These are phyloP conservation scores for Pseudomyrmex concolor DNA, from an alignment of 1,140 invertebrate genomes.

Conservation along the genomic window DNA sequence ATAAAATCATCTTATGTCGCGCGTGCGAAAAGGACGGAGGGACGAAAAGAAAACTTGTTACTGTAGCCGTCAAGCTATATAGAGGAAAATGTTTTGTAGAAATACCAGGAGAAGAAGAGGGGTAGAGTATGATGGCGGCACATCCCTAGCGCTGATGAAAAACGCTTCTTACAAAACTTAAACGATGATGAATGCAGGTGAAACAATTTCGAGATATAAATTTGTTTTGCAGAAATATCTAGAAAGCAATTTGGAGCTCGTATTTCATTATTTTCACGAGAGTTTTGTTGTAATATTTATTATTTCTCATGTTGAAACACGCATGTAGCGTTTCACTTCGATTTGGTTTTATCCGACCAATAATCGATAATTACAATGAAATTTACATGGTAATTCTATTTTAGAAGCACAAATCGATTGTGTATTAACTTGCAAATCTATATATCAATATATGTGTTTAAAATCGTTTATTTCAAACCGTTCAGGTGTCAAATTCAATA, in stretches of 20 bases:
- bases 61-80: slow-evolving; percentile 55
- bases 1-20: slow-evolving; percentile 49
- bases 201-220: slow-evolving; percentile 42
- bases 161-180: slow-evolving; percentile 42
- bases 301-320: neutral
- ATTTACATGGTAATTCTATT: neutral
- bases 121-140: slow-evolving; percentile 21
- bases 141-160: slow-evolving; percentile 42
- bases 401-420: neutral
- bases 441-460: too few species aligned
- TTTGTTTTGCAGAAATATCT: neutral
- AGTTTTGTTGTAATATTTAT: neutral
- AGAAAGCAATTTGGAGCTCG: neutral
- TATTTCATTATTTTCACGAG: neutral
- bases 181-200: slow-evolving; percentile 34
- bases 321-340: neutral
- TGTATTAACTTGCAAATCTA: too few species aligned
- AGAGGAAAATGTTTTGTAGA: slow-evolving; percentile 56
- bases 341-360: neutral
- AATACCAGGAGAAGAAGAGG: neutral
- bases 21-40: slow-evolving; percentile 29
- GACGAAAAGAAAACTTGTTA: slow-evolving; percentile 57
- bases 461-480: neutral
- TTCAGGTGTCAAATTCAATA: neutral
- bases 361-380: neutral